Conservation (phyloP, 2,797 vertebrate genomes). For the Rhynchotus rufescens region DNA sequence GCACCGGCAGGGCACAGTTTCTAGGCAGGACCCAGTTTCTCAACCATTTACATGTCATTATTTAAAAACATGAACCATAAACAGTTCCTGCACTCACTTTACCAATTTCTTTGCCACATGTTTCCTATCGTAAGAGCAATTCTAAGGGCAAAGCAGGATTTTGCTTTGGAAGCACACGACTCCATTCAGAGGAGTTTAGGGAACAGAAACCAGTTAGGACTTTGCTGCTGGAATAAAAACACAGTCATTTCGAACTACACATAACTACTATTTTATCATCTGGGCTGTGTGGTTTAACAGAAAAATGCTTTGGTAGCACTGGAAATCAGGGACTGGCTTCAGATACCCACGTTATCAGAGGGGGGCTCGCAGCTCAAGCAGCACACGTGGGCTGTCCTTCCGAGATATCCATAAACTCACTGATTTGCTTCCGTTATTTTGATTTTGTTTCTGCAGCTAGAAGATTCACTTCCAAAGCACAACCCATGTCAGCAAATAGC, state of each 20-base stretch:
- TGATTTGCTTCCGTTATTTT: neutral
- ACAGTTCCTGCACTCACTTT: neutral
- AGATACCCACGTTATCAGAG: neutral
- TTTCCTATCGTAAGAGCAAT: neutral
- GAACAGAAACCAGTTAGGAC: neutral
- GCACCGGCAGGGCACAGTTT: neutral
- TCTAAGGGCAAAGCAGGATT: neutral
- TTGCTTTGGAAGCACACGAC: neutral
- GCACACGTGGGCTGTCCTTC: neutral
- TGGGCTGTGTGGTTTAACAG: neutral
- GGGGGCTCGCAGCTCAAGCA: neutral
- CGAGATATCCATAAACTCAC: neutral
- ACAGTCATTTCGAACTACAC: neutral
- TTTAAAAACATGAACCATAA: neutral
- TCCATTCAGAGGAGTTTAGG: neutral
- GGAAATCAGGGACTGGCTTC: neutral
- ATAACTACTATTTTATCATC: neutral
- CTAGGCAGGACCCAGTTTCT: neutral
- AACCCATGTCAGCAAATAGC: neutral
- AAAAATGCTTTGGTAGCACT: neutral
- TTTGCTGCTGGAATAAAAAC: neutral
- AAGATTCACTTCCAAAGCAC: neutral
- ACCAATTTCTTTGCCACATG: accelerated
- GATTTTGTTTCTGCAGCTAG: accelerated
- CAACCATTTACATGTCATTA: neutral